Evolutionary conservation across 2,797 vertebrate species (phyloP), one percentile per base, ranked within the genome.

Genomic region (Pyrocephalus nanus): DNA sequence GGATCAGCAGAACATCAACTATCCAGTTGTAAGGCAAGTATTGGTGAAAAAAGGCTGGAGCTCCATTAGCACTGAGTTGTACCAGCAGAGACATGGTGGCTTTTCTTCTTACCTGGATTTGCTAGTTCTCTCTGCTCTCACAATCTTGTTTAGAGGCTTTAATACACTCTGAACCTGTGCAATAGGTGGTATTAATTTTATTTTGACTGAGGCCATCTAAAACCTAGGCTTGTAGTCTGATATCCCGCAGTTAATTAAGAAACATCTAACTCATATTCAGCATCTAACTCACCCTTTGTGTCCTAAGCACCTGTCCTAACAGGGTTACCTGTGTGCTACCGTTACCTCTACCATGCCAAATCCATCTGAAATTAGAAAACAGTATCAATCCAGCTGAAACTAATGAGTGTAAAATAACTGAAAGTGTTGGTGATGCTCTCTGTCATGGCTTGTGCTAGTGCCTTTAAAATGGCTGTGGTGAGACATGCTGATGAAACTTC

Each of bases 81-180:
- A 53, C 11, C 23, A 71, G 45, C 5, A 60, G 11, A 88, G 11
- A n/a, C 20, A 25, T 5, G 4, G 11, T 61, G 50, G 23, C 16
- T 81, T 78, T 86, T 77, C n/a, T 72, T 86, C 50, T 86, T 93
- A 55, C 21, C 57, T 74, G 45, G 20, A 66, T 93, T 93, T 94
- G 18, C 40, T 88, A 74, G 17, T 23, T 88, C 4, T 54, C 27
- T 86, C 47, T 74, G 45, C 26, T 83, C 23, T 42, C 3, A 2
- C 6, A 55, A n/a, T 70, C 60, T 93, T 75, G 26, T 80, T 81
- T 65, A 47, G 19, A 77, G 38, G 29, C 18, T 78, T 92, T 75
- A 57, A 34, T 65, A 72, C 7, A 69, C 11, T 2, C 17, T 15
- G 3, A 92, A 77, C 12, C 15, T 65, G 22, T 81, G 36, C 12